Conservation (phyloP, 2,888 invertebrate species). For the Troides oblongomaculatus region DNA sequence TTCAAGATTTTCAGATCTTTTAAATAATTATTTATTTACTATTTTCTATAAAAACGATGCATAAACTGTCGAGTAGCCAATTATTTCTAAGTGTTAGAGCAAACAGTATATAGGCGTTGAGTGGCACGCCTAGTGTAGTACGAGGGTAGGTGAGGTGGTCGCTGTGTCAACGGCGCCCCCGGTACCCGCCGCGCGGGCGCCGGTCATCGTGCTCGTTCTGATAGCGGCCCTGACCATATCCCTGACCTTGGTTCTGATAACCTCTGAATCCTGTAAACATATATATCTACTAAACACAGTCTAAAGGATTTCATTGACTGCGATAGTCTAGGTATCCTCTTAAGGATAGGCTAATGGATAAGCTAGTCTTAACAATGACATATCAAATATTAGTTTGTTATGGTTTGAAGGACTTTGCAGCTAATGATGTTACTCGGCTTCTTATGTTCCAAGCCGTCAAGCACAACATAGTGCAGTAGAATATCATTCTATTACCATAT, state of each 20-base stretch:
- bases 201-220: constrained; percentile 71
- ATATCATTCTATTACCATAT: too few relatives aligned
- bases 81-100: not conserved
- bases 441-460: too few relatives aligned
- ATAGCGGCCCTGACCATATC: constrained; percentile 42
- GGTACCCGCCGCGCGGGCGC: constrained; percentile 53
- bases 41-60: too few relatives aligned
- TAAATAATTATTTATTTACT: too few relatives aligned
- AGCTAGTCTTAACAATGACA: too few relatives aligned
- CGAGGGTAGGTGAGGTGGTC: not conserved
- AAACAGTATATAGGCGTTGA: not conserved
- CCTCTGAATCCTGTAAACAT: constrained; percentile 36
- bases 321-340: not conserved
- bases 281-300: not conserved
- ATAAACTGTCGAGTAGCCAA: too few relatives aligned
- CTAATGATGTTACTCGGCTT: too few relatives aligned
- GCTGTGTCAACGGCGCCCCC: constrained; percentile 48
- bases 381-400: too few relatives aligned
- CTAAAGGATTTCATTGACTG: not conserved
- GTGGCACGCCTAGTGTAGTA: not conserved
- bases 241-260: constrained; percentile 39
- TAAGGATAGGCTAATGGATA: too few relatives aligned
- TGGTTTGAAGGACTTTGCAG: too few relatives aligned
- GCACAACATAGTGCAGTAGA: too few relatives aligned
- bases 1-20: too few relatives aligned